These are phyloP conservation scores for Epistrophe eligans DNA, from an alignment of 2,888 invertebrate species.

Conservation along the genomic window DNA sequence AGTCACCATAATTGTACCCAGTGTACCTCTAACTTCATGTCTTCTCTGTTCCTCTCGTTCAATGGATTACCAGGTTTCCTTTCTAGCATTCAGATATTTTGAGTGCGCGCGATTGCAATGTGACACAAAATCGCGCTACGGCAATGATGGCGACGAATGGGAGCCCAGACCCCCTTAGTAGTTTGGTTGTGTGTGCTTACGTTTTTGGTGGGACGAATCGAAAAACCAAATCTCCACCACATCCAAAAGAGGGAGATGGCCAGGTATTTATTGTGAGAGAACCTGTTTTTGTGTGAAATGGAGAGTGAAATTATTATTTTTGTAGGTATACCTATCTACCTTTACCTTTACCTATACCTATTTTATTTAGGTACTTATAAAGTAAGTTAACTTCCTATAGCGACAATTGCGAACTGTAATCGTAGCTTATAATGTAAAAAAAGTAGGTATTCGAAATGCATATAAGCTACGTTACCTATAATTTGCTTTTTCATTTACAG, in stretches of 20 bases:
- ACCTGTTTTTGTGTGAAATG: slow-evolving; percentile 2
- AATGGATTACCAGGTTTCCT: slow-evolving; percentile 11
- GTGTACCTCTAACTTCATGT: not conserved
- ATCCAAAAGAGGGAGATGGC: slow-evolving; percentile 43
- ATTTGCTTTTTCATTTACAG: slow-evolving; percentile 6
- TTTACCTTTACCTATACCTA: no score
- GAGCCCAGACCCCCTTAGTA: slow-evolving; percentile 72
- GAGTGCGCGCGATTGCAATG: slow-evolving; percentile 72
- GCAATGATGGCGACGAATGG: slow-evolving; percentile 72
- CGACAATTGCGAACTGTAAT: not conserved
- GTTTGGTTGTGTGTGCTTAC: slow-evolving; percentile 70
- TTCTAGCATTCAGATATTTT: slow-evolving; percentile 56
- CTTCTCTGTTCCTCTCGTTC: slow-evolving; percentile 47
- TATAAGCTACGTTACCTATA: not conserved
- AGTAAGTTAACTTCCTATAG: no score
- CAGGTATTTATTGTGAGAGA: slow-evolving; percentile 7
- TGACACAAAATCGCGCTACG: slow-evolving; percentile 69
- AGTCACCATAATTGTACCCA: not conserved
- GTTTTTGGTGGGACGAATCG: slow-evolving; percentile 69
- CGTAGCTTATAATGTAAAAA: not conserved
- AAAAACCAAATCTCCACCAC: slow-evolving; percentile 62
- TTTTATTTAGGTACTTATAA: no score
- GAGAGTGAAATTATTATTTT: slow-evolving; percentile 25
- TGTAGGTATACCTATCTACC: no score
- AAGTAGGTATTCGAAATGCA: not conserved